phyloP scores from a whole-genome alignment of 2,113 vertebrate genomes.

The Pelmatolapia mariae region DNA sequence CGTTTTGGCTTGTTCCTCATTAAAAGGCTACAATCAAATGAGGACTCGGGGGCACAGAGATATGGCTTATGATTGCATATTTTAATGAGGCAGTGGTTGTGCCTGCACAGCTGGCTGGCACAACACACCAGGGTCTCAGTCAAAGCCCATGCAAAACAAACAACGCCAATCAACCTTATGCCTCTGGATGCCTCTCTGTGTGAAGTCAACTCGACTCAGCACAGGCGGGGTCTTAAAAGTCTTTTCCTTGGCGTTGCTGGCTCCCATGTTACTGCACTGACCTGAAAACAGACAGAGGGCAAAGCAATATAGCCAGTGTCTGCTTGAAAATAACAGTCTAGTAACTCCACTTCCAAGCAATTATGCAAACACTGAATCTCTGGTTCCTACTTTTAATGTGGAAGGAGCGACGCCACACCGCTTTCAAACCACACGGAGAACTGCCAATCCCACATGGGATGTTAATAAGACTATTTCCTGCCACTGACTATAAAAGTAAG shows the following conservation, averaged over 20 bases:
- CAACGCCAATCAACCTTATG: constrained; percentile 50
- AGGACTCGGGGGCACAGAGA: constrained; percentile 8
- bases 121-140: constrained; percentile 37
- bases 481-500: constrained; percentile 11
- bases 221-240: background rate
- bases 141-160: constrained; percentile 32
- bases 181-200: constrained; percentile 25
- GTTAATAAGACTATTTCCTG: constrained; percentile 26
- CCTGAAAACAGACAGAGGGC: constrained; percentile 15
- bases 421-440: background rate
- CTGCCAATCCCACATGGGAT: background rate
- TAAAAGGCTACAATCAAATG: constrained; percentile 58
- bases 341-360: constrained; percentile 2
- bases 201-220: background rate
- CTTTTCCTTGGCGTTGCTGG: background rate
- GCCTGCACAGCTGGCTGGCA: constrained; percentile 42
- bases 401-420: background rate
- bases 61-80: constrained; percentile 65
- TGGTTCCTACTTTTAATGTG: background rate
- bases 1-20: constrained; percentile 55
- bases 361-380: background rate
- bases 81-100: constrained; percentile 33
- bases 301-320: background rate
- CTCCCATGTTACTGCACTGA: background rate
- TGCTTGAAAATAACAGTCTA: constrained; percentile 19